Percentiles rank a stretch among this genome's conserved stretches.
Evolutionary conservation across 2,113 vertebrate species (phyloP).

Genomic region (Paradoxurus hermaphroditus): DNA sequence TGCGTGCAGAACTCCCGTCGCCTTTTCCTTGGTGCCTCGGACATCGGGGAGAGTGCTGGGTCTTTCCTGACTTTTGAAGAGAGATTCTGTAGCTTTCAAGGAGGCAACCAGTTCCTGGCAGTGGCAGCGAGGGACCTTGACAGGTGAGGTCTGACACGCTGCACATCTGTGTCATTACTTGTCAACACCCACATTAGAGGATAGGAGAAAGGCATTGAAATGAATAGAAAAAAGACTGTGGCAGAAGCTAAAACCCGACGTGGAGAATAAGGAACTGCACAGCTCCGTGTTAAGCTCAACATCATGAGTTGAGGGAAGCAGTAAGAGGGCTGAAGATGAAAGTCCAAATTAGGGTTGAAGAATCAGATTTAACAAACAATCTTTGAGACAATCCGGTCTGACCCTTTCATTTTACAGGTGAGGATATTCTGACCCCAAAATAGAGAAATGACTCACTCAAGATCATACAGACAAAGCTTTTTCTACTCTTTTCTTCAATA

Average conservation of each 20-base stretch:
- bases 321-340: neutral
- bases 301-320: too few relatives aligned
- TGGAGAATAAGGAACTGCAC: neutral
- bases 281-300: neutral
- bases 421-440: neutral
- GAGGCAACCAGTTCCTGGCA: neutral
- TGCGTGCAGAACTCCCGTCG: neutral
- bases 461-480: neutral
- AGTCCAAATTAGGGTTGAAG: neutral
- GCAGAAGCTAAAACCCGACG: neutral
- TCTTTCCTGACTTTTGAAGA: neutral
- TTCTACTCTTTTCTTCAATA: neutral
- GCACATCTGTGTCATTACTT: neutral
- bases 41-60: neutral
- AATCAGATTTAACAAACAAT: neutral
- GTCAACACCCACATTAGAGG: neutral
- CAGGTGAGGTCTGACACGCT: neutral
- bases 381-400: neutral
- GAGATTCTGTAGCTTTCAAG: neutral
- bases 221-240: neutral
- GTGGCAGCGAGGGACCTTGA: neutral
- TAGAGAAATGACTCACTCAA: neutral
- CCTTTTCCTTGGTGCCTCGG: neutral
- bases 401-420: neutral
- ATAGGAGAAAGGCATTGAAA: neutral